Conservation (phyloP, 92 coral and sea anemone genomes). For the Ricordea florida region DNA sequence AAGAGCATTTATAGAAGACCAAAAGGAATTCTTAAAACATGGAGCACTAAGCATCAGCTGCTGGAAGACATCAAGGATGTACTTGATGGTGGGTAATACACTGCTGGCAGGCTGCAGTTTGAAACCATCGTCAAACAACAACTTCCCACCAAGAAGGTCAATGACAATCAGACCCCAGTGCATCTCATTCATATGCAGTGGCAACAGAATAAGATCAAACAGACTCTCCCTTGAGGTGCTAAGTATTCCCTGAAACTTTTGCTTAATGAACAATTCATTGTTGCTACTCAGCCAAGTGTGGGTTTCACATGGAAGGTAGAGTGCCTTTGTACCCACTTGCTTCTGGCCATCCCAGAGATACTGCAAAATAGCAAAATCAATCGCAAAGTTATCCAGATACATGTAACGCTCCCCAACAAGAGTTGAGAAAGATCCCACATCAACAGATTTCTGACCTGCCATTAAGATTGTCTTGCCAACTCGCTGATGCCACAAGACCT, state of each 20-base stretch:
- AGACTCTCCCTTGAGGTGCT: background rate
- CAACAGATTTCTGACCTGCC: constrained; percentile 22
- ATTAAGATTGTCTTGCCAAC: constrained; percentile 9
- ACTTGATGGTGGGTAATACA: constrained; percentile 11
- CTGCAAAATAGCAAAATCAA: constrained; percentile 6
- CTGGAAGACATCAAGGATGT: constrained; percentile 1
- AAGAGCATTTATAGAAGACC: background rate
- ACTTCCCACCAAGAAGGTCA: background rate
- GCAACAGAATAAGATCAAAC: constrained; percentile 16
- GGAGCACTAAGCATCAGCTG: background rate
- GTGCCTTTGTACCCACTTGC: background rate
- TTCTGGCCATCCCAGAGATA: background rate
- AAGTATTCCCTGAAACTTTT: background rate
- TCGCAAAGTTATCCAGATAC: constrained; percentile 48
- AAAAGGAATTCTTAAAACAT: background rate
- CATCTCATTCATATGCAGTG: constrained; percentile 36
- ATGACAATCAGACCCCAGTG: constrained; percentile 56
- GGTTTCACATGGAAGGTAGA: constrained; percentile 31
- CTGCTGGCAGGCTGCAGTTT: background rate
- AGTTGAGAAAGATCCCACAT: constrained; percentile 26
- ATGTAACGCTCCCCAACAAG: constrained; percentile 22
- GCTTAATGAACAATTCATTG: background rate
- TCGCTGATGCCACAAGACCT: constrained; percentile 11
- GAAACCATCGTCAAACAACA: constrained; percentile 51
- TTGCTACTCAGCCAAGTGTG: constrained; percentile 34